Evolutionary conservation across 2,888 invertebrate species (phyloP).

Genomic region (Tupiocoris notatus): DNA sequence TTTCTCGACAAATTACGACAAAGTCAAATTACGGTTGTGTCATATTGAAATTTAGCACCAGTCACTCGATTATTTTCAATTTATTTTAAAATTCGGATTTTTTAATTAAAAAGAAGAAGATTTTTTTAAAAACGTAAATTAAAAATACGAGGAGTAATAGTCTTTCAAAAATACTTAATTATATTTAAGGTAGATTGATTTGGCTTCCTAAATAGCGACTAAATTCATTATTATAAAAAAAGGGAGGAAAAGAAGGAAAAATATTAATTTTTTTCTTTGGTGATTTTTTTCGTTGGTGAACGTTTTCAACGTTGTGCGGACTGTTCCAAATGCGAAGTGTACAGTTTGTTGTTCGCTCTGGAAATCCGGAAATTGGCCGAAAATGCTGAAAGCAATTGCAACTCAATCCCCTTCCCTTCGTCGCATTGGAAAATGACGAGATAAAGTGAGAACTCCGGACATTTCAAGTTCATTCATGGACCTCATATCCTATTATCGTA

Average conservation of each 20-base stretch:
- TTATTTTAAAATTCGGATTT: constrained; percentile 42
- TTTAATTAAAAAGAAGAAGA: too few species aligned
- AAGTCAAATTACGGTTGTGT: constrained; percentile 34
- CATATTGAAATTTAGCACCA: constrained; percentile 17
- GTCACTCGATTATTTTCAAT: constrained; percentile 24
- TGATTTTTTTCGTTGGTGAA: constrained; percentile 11
- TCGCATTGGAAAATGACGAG: too few species aligned
- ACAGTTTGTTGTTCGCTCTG: background rate
- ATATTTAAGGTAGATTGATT: constrained; percentile 45
- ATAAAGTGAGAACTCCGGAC: constrained; percentile 12
- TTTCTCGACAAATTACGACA: too few species aligned
- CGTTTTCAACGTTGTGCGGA: background rate
- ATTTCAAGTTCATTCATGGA: constrained; percentile 23
- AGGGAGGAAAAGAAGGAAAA: constrained; percentile 3
- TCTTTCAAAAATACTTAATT: constrained; percentile 44
- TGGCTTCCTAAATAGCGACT: constrained; percentile 44
- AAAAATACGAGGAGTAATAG: constrained; percentile 45
- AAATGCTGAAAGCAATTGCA: background rate
- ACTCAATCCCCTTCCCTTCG: too few species aligned
- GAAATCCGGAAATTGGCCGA: background rate
- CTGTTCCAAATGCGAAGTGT: background rate
- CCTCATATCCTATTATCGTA: constrained; percentile 32
- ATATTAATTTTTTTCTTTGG: constrained; percentile 15
- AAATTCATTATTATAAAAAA: background rate
- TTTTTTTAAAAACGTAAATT: constrained; percentile 41